A percentile compares a stretch with the other conserved stretches of the same genome.
Evolutionary conservation across 2,797 vertebrate genomes (phyloP).

Genomic region (Numenius phaeopus): DNA sequence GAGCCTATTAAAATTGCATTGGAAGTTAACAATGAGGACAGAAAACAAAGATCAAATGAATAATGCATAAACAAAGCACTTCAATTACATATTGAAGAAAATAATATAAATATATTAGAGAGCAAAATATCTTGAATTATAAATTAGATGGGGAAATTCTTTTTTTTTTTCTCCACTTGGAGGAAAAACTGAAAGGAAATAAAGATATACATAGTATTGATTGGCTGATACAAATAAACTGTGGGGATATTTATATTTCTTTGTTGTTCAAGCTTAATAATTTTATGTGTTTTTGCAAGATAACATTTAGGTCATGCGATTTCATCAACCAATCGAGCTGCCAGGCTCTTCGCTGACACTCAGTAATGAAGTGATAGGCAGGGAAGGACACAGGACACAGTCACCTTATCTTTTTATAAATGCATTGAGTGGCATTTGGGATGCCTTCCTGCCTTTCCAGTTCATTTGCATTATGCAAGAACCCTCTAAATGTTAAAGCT

Average conservation of each 20-base stretch:
- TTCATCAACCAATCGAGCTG: constrained; percentile 55
- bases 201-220: constrained; percentile 10
- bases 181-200: background rate
- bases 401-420: constrained; percentile 61
- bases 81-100: constrained; percentile 60
- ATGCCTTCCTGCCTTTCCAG: constrained; percentile 49
- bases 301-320: constrained; percentile 66
- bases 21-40: constrained; percentile 42
- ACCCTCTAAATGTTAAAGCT: constrained; percentile 59
- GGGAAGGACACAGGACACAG: constrained; percentile 16
- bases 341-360: constrained; percentile 41
- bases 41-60: constrained; percentile 73
- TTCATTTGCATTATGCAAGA: constrained; percentile 62
- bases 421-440: constrained; percentile 56
- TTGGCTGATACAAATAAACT: constrained; percentile 2
- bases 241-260: constrained; percentile 1
- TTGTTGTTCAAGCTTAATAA: constrained; percentile 10
- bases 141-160: constrained; percentile 2
- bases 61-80: constrained; percentile 64
- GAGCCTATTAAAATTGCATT: constrained; percentile 67
- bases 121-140: constrained; percentile 56
- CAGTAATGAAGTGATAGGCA: constrained; percentile 59
- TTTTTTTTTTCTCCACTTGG: background rate
- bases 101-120: constrained; percentile 63
- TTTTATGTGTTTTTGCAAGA: constrained; percentile 49